Evolutionary conservation across 1,140 invertebrate genomes (phyloP).

Genomic region (Araneus ventricosus): DNA sequence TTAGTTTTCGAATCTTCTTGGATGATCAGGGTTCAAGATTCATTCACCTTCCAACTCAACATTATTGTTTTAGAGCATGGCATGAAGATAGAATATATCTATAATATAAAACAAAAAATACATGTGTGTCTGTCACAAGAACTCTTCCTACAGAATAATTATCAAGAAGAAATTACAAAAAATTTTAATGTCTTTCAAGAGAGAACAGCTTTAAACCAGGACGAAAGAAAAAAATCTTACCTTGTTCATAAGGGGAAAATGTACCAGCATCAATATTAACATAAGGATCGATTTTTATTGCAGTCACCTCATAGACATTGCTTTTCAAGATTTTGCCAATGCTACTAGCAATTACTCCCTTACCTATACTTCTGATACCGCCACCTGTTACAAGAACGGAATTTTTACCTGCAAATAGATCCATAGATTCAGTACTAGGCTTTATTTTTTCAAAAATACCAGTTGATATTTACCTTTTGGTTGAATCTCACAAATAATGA

Average conservation of each 20-base stretch:
- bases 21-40: no score
- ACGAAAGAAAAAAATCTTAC: slow-evolving; percentile 83
- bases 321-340: slow-evolving; percentile 97
- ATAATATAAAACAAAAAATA: no score
- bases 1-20: no score
- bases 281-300: slow-evolving; percentile 99
- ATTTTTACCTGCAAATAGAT: not conserved
- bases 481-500: no score
- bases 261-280: slow-evolving; percentile 99
- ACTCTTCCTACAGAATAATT: no score
- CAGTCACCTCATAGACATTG: slow-evolving; percentile 94
- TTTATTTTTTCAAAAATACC: not conserved
- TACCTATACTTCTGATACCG: slow-evolving; percentile 98
- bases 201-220: not conserved
- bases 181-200: no score
- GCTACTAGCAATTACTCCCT: slow-evolving; percentile 97
- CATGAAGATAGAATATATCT: no score
- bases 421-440: not conserved
- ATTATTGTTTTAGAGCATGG: no score
- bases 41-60: no score
- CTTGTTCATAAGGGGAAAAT: slow-evolving; percentile 99
- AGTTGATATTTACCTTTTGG: no score
- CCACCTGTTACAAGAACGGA: slow-evolving; percentile 96
- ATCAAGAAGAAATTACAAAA: no score
- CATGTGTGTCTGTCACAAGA: no score